Percentiles rank a stretch among this genome's conserved stretches.
phyloP scores from a whole-genome alignment of 2,113 vertebrate genomes.

The Sebastes schlegelii region DNA sequence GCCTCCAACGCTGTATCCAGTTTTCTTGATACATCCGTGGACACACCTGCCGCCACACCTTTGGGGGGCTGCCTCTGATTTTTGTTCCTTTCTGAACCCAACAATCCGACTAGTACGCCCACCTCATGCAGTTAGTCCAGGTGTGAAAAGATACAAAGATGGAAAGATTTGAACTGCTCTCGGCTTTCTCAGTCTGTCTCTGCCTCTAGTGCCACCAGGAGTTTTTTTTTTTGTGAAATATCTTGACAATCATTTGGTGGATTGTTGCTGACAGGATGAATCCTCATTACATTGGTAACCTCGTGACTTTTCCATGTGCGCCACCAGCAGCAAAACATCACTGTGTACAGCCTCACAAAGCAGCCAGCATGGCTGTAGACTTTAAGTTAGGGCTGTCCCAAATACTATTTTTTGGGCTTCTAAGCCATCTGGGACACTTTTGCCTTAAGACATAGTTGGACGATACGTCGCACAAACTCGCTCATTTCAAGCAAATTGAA shows the following conservation, averaged over 20 bases:
- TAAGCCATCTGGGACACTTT: no score
- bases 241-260: not conserved
- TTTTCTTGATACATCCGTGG: no score
- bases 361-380: no score
- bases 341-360: not conserved
- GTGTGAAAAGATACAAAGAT: not conserved
- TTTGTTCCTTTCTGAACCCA: not conserved
- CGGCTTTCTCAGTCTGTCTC: not conserved
- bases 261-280: not conserved
- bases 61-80: not conserved
- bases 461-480: not conserved
- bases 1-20: no score
- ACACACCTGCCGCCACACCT: not conserved
- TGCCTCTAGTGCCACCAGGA: not conserved
- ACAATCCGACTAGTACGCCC: not conserved
- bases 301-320: not conserved
- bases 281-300: not conserved
- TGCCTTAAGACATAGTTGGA: not conserved
- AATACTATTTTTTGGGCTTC: no score
- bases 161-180: not conserved
- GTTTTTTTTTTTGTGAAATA: not conserved
- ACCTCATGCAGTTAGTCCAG: not conserved
- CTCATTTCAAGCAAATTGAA: slow-evolving; percentile 14
- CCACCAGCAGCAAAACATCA: not conserved
- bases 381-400: no score